A percentile compares a stretch with the other conserved stretches of the same genome.
Evolutionary conservation across 2,888 invertebrate species (phyloP).

Genomic region (Geotrupes spiniger): DNA sequence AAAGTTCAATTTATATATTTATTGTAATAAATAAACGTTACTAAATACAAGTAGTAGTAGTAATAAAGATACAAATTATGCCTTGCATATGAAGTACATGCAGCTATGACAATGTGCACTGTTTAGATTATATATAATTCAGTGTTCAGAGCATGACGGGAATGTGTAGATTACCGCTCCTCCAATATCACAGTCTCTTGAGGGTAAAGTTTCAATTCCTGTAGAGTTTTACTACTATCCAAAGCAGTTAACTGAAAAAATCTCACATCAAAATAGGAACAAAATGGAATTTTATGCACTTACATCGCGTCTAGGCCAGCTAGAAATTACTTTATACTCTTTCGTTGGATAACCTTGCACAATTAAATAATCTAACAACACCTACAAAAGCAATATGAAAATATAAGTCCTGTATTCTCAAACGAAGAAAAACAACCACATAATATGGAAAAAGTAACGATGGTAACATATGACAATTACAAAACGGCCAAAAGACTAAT

Average conservation of each 20-base stretch:
- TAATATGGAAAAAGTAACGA: neutral
- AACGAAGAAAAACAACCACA: too few relatives aligned
- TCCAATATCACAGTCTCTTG: slow-evolving; percentile 95
- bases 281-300: slow-evolving; percentile 52
- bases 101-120: slow-evolving; percentile 23
- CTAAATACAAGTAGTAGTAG: slow-evolving; percentile 31
- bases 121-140: slow-evolving; percentile 19
- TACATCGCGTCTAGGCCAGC: slow-evolving; percentile 95
- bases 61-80: slow-evolving; percentile 32
- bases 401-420: too few relatives aligned
- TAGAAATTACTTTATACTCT: slow-evolving; percentile 87
- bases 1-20: slow-evolving; percentile 10
- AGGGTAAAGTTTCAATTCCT: slow-evolving; percentile 81
- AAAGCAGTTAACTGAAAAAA: slow-evolving; percentile 69
- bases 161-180: slow-evolving; percentile 68
- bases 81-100: slow-evolving; percentile 21
- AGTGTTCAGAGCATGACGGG: slow-evolving; percentile 16
- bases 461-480: neutral
- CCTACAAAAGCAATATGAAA: slow-evolving; percentile 52
- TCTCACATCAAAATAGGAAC: slow-evolving; percentile 8
- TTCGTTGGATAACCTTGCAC: slow-evolving; percentile 85
- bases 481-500: neutral
- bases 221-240: slow-evolving; percentile 72
- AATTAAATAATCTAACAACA: slow-evolving; percentile 81
- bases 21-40: slow-evolving; percentile 31